phyloP scores from a whole-genome alignment of 2,888 invertebrate species.

The Cerceris rybyensis region DNA sequence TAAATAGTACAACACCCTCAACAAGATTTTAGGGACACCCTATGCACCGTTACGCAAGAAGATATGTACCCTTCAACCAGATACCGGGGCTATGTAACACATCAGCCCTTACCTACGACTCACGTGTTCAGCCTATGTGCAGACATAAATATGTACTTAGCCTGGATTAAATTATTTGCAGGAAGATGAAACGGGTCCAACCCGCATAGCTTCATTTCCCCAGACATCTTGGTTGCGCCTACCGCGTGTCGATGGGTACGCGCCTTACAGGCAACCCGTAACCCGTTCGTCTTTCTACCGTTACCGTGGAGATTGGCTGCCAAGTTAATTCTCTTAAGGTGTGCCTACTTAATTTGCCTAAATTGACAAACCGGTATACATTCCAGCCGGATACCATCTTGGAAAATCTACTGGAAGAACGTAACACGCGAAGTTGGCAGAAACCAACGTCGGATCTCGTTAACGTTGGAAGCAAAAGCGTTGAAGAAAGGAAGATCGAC shows the following conservation, averaged over 20 bases:
- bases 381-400: neutral
- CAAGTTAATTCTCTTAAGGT: conserved; percentile 59
- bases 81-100: conserved; percentile 46
- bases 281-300: conserved; percentile 54
- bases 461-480: neutral
- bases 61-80: conserved; percentile 46
- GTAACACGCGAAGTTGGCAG: neutral
- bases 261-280: conserved; percentile 51
- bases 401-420: neutral
- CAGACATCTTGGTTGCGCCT: conserved; percentile 69
- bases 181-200: conserved; percentile 71
- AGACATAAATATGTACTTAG: conserved; percentile 73
- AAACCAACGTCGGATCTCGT: neutral
- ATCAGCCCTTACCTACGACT: conserved; percentile 29
- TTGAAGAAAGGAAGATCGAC: neutral
- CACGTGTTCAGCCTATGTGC: conserved; percentile 55
- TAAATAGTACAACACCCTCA: too few species aligned
- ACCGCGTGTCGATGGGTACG: conserved; percentile 67
- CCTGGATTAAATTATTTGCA: conserved; percentile 72
- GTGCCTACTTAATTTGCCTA: conserved; percentile 63
- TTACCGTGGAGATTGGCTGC: conserved; percentile 61
- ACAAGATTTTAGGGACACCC: too few species aligned
- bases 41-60: conserved; percentile 22
- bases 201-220: conserved; percentile 71
- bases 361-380: conserved; percentile 56